Conservation (phyloP, 2,113 vertebrate species). For the Zonotrichia leucophrys region DNA sequence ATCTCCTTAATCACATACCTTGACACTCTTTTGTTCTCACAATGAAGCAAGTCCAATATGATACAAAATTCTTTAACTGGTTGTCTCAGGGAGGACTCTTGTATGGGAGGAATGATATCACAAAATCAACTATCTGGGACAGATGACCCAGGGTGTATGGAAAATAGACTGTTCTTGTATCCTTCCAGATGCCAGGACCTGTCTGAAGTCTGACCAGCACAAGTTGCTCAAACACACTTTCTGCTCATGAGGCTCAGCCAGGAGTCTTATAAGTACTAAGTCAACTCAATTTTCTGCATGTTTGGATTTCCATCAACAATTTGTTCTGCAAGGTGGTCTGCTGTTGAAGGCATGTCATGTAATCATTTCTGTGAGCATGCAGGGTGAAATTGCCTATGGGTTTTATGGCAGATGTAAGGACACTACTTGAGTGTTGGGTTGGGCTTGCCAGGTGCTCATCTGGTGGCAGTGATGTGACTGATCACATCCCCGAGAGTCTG, state of each 20-base stretch:
- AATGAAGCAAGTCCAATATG: not conserved
- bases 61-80: not conserved
- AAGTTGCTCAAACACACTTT: not conserved
- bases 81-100: not conserved
- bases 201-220: not conserved
- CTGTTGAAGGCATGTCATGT: not conserved
- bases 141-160: not conserved
- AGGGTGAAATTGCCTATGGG: not conserved
- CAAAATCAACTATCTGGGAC: not conserved
- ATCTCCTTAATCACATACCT: not conserved
- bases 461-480: not conserved
- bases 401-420: not conserved
- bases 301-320: not conserved
- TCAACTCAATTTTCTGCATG: not conserved
- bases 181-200: not conserved
- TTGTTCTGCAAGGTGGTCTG: not conserved
- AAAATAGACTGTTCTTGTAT: not conserved
- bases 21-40: fast-evolving
- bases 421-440: not conserved
- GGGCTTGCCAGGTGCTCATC: not conserved
- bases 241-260: not conserved
- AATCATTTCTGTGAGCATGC: not conserved
- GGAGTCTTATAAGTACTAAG: not conserved
- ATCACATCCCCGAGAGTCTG: not conserved
- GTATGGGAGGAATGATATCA: not conserved